These are phyloP conservation scores for Notodonta dromedarius DNA, from an alignment of 2,888 invertebrate species.

Conservation along the genomic window DNA sequence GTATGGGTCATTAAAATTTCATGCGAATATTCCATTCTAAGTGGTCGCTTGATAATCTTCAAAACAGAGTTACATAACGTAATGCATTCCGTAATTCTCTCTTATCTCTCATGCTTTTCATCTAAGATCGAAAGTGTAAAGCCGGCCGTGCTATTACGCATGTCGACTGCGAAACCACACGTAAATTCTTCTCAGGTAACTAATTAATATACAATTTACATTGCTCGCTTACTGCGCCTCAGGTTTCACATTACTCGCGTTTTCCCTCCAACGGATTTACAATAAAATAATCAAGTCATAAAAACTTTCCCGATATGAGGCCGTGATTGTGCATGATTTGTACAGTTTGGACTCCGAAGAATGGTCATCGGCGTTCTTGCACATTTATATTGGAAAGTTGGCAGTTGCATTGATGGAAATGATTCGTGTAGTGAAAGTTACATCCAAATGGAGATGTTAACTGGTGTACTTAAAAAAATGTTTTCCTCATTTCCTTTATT, in stretches of 20 bases:
- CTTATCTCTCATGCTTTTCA: slow-evolving; percentile 9
- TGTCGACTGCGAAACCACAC: slow-evolving; percentile 21
- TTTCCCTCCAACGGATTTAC: slow-evolving; percentile 14
- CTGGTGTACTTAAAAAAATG: slow-evolving; percentile 39
- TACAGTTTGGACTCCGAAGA: slow-evolving; percentile 52
- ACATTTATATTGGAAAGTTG: slow-evolving; percentile 77
- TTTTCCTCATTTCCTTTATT: slow-evolving; percentile 65
- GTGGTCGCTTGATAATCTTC: slow-evolving; percentile 30
- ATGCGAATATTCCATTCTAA: slow-evolving; percentile 36
- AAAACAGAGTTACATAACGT: slow-evolving; percentile 10
- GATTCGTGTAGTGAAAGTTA: slow-evolving; percentile 46
- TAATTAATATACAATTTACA: slow-evolving; percentile 34
- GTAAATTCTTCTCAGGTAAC: slow-evolving; percentile 29
- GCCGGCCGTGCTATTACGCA: slow-evolving; percentile 23
- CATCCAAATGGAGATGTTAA: slow-evolving; percentile 43
- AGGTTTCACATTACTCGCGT: slow-evolving; percentile 24
- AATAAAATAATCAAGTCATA: slow-evolving; percentile 27
- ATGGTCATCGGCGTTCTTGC: slow-evolving; percentile 52
- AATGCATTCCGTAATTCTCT: slow-evolving; percentile 24
- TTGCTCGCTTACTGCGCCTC: slow-evolving; percentile 16
- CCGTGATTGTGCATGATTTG: slow-evolving; percentile 70
- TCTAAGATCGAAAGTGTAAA: slow-evolving; percentile 43
- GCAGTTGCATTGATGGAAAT: slow-evolving; percentile 71
- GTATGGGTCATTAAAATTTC: slow-evolving; percentile 41
- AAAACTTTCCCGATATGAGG: slow-evolving; percentile 60